Evolutionary conservation across 2,113 vertebrate genomes (phyloP).

Genomic region (Ibidorhyncha struthersii): DNA sequence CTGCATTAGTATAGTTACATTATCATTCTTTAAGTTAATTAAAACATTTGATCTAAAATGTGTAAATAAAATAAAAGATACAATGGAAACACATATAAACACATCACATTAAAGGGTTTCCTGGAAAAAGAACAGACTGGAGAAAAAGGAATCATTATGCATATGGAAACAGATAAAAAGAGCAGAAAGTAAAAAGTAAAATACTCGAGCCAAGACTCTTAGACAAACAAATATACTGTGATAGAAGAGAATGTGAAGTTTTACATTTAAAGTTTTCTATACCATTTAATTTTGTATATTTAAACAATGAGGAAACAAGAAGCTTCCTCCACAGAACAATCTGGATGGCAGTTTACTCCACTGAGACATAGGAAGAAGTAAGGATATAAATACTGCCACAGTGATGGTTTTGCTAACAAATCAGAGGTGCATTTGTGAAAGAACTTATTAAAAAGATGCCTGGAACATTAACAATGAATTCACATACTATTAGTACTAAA

Average conservation of each 20-base stretch:
- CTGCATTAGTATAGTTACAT: neutral
- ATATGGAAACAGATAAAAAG: constrained; percentile 11
- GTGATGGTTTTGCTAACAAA: neutral
- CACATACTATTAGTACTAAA: neutral
- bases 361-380: neutral
- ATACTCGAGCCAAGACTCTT: neutral
- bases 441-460: neutral
- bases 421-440: neutral
- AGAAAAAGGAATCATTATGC: neutral
- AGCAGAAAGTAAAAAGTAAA: neutral
- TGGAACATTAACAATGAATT: neutral
- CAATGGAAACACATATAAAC: constrained; percentile 39
- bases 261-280: neutral
- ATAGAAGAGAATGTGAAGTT: neutral
- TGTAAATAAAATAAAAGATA: constrained; percentile 41
- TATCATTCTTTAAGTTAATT: neutral
- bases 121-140: neutral
- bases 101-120: constrained; percentile 30
- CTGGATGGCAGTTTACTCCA: neutral
- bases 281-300: neutral
- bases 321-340: neutral
- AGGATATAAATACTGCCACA: neutral
- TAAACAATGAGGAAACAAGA: neutral
- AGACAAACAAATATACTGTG: constrained; percentile 14
- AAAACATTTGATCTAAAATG: constrained; percentile 10